phyloP scores from a whole-genome alignment of 2,888 invertebrate genomes.

The Lissocephala sabroskyi region DNA sequence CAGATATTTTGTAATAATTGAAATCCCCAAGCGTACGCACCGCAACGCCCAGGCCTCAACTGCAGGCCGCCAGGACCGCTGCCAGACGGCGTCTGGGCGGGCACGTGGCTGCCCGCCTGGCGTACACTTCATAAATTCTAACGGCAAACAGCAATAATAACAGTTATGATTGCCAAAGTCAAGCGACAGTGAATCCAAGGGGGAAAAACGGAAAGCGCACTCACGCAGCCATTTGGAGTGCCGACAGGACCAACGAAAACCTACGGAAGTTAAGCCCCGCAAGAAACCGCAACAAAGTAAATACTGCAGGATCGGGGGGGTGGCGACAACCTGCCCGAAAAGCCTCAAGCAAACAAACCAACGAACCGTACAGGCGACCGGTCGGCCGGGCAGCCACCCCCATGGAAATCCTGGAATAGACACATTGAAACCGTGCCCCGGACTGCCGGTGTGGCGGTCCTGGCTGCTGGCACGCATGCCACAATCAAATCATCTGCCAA shows the following conservation, averaged over 20 bases:
- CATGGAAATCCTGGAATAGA: constrained; percentile 1
- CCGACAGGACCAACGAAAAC: neutral
- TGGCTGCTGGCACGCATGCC: constrained; percentile 52
- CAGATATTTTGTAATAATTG: constrained; percentile 39
- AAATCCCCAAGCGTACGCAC: constrained; percentile 16
- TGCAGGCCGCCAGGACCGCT: constrained; percentile 24
- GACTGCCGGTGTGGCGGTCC: constrained; percentile 14
- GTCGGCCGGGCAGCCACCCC: too few species aligned
- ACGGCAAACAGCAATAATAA: too few species aligned
- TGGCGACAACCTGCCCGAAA: neutral
- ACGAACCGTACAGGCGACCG: neutral
- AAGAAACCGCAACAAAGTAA: constrained; percentile 59
- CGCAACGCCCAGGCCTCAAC: constrained; percentile 48
- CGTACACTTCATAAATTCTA: too few species aligned
- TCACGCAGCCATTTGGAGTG: too few species aligned
- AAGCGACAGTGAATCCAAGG: too few species aligned
- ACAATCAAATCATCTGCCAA: constrained; percentile 69
- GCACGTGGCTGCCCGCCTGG: too few species aligned
- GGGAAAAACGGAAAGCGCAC: too few species aligned
- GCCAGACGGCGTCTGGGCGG: too few species aligned
- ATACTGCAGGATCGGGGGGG: constrained; percentile 40
- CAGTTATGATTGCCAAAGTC: too few species aligned
- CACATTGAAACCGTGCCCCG: constrained; percentile 32
- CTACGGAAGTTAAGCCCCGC: constrained; percentile 49
- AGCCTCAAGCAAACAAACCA: neutral